These are phyloP conservation scores for Xestobium rufovillosum DNA, from an alignment of 2,888 invertebrate genomes.

Conservation along the genomic window DNA sequence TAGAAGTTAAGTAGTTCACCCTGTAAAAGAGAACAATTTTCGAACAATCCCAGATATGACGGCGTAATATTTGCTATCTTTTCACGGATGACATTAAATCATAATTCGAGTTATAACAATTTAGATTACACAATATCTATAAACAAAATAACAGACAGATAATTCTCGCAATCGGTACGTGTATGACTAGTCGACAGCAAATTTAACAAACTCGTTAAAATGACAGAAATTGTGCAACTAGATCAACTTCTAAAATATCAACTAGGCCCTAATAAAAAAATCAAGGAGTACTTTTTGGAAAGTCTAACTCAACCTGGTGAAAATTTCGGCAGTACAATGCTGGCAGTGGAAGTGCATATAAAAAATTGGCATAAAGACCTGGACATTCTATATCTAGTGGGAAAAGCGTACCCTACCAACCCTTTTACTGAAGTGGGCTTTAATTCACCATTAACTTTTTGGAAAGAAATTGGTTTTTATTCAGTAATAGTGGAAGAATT, in stretches of 20 bases:
- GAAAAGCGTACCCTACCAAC: slow-evolving; percentile 22
- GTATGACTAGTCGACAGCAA: too few species aligned
- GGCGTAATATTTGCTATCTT: too few species aligned
- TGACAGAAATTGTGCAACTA: background rate
- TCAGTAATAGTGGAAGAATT: slow-evolving; percentile 42
- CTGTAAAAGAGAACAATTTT: too few species aligned
- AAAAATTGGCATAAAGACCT: slow-evolving; percentile 12
- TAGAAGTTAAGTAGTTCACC: too few species aligned
- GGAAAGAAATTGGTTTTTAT: slow-evolving; percentile 49
- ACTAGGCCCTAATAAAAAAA: slow-evolving; percentile 8
- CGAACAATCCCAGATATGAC: too few species aligned
- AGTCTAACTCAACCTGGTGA: slow-evolving; percentile 48
- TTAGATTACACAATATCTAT: too few species aligned
- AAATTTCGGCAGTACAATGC: slow-evolving; percentile 52
- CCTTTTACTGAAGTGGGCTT: slow-evolving; percentile 38
- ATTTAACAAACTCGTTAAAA: too few species aligned
- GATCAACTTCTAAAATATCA: slow-evolving; percentile 4
- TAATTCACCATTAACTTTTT: slow-evolving; percentile 45
- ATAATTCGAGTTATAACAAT: too few species aligned
- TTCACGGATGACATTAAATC: too few species aligned
- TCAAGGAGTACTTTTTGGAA: slow-evolving; percentile 32
- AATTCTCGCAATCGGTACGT: too few species aligned
- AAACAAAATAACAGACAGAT: too few species aligned
- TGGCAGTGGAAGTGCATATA: slow-evolving; percentile 35
- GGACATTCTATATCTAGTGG: slow-evolving; percentile 17